A percentile compares a stretch with the other conserved stretches of the same genome.
Evolutionary conservation across 2,888 invertebrate species (phyloP).

Genomic region (Mycogona germanica): DNA sequence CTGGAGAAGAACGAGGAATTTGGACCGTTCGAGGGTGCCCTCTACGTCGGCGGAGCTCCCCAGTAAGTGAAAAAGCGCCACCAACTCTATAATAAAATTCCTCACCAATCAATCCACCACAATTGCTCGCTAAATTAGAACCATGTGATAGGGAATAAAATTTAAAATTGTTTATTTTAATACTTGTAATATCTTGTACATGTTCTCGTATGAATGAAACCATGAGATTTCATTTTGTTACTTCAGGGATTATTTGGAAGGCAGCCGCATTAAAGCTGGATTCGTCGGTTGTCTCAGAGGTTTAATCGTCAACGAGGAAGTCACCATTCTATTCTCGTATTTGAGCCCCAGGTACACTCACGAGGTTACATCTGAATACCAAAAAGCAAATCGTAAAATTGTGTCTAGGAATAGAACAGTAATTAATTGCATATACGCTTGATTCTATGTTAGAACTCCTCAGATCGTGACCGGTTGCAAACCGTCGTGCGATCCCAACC

Average conservation of each 20-base stretch:
- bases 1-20: slow-evolving; percentile 73
- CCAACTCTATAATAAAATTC: no score
- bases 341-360: slow-evolving; percentile 50
- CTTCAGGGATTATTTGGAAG: slow-evolving; percentile 60
- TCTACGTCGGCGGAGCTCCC: slow-evolving; percentile 83
- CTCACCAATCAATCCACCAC: no score
- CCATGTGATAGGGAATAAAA: neutral
- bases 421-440: slow-evolving; percentile 6
- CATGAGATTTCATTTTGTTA: neutral
- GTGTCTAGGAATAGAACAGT: neutral
- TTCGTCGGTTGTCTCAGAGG: slow-evolving; percentile 90
- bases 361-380: neutral
- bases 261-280: slow-evolving; percentile 72
- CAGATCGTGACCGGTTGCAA: slow-evolving; percentile 89
- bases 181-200: neutral
- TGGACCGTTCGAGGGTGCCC: slow-evolving; percentile 78
- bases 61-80: slow-evolving; percentile 53
- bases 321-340: slow-evolving; percentile 80
- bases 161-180: neutral
- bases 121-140: no score
- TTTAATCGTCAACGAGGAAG: slow-evolving; percentile 79
- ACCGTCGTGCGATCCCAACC: slow-evolving; percentile 86
- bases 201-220: neutral
- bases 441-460: slow-evolving; percentile 47
- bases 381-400: neutral